Conservation (phyloP, 2,888 invertebrate genomes). For the Rosalia funebris region DNA sequence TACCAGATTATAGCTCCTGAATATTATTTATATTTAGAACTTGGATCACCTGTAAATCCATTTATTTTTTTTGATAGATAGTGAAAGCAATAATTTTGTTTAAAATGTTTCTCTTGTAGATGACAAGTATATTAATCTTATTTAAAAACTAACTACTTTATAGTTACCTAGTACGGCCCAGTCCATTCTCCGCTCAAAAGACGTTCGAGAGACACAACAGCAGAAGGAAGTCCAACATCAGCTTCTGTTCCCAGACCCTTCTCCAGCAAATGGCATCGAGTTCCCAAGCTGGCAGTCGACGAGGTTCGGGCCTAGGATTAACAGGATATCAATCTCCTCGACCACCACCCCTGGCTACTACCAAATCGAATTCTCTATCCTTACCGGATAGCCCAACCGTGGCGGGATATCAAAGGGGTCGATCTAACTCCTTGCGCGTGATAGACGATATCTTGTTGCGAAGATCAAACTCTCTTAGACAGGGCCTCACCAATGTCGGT, state of each 20-base stretch:
- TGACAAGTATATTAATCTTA: too few relatives aligned
- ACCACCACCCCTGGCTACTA: slow-evolving; percentile 82
- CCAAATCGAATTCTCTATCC: slow-evolving; percentile 89
- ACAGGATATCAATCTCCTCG: slow-evolving; percentile 72
- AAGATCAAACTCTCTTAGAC: slow-evolving; percentile 84
- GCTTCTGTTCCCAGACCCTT: slow-evolving; percentile 85
- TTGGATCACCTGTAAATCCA: too few relatives aligned
- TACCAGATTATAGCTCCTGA: too few relatives aligned
- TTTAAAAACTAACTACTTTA: slow-evolving; percentile 42
- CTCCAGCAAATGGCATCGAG: slow-evolving; percentile 71
- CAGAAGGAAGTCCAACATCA: slow-evolving; percentile 89
- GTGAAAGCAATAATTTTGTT: too few relatives aligned
- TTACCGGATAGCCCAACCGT: slow-evolving; percentile 90
- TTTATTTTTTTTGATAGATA: too few relatives aligned
- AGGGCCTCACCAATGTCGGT: slow-evolving; percentile 78
- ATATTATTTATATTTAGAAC: too few relatives aligned
- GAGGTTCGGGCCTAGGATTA: slow-evolving; percentile 58
- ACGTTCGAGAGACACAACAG: slow-evolving; percentile 94
- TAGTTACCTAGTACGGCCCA: slow-evolving; percentile 92
- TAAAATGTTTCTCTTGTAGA: too few relatives aligned
- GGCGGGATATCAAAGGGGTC: slow-evolving; percentile 78
- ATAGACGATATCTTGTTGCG: slow-evolving; percentile 86
- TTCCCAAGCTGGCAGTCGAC: slow-evolving; percentile 65
- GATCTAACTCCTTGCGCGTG: slow-evolving; percentile 85
- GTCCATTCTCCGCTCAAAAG: slow-evolving; percentile 94